A percentile compares a stretch with the other conserved stretches of the same genome.
Conservation (phyloP, 1,140 invertebrate species). For the Ectropis grisescens region DNA sequence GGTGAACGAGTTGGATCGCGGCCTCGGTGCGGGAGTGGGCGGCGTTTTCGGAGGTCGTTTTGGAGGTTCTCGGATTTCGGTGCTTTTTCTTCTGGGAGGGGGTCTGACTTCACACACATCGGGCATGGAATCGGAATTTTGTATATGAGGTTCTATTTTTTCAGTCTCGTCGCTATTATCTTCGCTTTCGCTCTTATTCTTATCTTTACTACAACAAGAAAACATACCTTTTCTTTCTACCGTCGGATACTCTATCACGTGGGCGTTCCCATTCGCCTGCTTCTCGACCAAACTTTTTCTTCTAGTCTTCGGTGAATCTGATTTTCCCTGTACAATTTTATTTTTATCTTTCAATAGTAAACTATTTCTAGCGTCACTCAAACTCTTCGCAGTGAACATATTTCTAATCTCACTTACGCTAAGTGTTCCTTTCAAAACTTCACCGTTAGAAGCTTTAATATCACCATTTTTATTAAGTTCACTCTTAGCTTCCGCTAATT, state of each 20-base stretch:
- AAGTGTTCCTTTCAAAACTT: conserved; percentile 60
- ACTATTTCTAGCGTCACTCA: conserved; percentile 67
- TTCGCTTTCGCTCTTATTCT: conserved; percentile 64
- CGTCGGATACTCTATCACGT: conserved; percentile 76
- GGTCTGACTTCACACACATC: conserved; percentile 66
- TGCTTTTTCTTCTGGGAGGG: conserved; percentile 71
- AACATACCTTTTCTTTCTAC: conserved; percentile 77
- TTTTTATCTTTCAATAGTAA: conserved; percentile 58
- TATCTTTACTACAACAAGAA: conserved; percentile 75
- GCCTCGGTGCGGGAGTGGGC: conserved; percentile 65
- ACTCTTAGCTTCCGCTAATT: conserved; percentile 34
- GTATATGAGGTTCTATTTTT: conserved; percentile 36
- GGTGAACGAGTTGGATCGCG: conserved; percentile 70
- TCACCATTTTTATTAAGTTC: conserved; percentile 23
- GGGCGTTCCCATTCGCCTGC: conserved; percentile 53
- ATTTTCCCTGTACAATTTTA: conserved; percentile 33
- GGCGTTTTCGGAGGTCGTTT: conserved; percentile 75
- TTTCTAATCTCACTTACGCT: conserved; percentile 68
- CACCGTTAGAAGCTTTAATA: conserved; percentile 45
- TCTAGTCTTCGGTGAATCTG: conserved; percentile 60
- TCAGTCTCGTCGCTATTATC: conserved; percentile 46
- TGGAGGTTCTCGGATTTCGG: conserved; percentile 60
- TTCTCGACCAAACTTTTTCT: conserved; percentile 54
- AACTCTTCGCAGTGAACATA: conserved; percentile 63
- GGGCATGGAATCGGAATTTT: conserved; percentile 52